Conservation (phyloP, 2,888 invertebrate genomes). For the Crematogaster levior region DNA sequence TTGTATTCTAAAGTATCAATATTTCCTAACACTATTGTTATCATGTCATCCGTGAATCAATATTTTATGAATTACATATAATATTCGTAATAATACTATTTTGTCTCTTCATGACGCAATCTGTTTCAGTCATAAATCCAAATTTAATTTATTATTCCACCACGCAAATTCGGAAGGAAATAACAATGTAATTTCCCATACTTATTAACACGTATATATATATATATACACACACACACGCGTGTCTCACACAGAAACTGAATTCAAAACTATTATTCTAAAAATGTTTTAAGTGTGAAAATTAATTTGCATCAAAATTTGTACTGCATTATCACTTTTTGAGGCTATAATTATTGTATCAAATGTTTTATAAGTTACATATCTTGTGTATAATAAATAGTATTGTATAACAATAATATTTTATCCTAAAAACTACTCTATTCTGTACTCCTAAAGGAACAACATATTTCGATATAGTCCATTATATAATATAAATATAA, state of each 20-base stretch:
- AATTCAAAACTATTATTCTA: neutral
- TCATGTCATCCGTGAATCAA: neutral
- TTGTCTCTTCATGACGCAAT: too few species aligned
- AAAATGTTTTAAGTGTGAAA: neutral
- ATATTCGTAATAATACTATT: too few species aligned
- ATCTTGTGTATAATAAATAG: too few species aligned
- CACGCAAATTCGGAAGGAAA: too few species aligned
- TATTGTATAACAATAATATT: neutral
- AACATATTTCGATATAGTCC: too few species aligned
- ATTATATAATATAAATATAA: too few species aligned
- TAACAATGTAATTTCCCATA: conserved; percentile 12
- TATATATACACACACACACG: too few species aligned
- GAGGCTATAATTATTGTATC: neutral
- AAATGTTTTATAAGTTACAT: neutral
- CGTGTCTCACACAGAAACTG: neutral
- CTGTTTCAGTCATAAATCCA: too few species aligned
- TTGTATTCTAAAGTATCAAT: neutral
- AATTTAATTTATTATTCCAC: too few species aligned
- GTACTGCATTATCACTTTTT: neutral
- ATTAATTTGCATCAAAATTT: neutral
- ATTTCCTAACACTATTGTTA: neutral
- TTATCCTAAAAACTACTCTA: too few species aligned
- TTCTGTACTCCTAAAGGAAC: neutral
- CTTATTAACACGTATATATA: too few species aligned
- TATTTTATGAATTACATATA: too few species aligned